Conservation (phyloP, 2,797 vertebrate species). For the Schizopygopsis malacanthus region DNA sequence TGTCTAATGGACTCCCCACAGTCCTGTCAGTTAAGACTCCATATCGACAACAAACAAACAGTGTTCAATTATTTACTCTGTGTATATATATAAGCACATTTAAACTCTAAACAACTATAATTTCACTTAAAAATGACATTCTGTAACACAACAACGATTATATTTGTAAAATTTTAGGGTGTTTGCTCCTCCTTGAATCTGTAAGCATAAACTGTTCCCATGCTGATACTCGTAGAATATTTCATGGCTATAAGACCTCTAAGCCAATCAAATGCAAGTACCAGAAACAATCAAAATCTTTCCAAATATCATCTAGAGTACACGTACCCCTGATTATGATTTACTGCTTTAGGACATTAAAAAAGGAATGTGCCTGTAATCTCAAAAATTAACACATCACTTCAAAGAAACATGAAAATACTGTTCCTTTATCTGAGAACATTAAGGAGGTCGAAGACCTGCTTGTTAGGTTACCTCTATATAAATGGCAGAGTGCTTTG, state of each 20-base stretch:
- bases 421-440: not conserved
- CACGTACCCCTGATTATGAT: not conserved
- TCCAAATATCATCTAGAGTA: not conserved
- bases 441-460: not conserved
- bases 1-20: not conserved
- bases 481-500: slow-evolving; percentile 43
- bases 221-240: too few relatives aligned
- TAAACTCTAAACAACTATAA: too few relatives aligned
- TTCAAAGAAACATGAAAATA: not conserved
- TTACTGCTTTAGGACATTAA: not conserved
- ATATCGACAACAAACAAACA: not conserved
- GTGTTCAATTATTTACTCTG: not conserved
- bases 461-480: slow-evolving; percentile 16
- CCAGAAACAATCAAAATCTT: not conserved
- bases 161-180: too few relatives aligned
- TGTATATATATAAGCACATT: not conserved
- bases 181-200: too few relatives aligned
- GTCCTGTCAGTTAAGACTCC: not conserved
- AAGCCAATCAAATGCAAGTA: not conserved
- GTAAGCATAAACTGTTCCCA: too few relatives aligned
- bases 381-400: not conserved
- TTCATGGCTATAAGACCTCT: not conserved
- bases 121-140: too few relatives aligned
- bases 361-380: not conserved
- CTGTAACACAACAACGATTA: too few relatives aligned